Evolutionary conservation across 2,888 invertebrate genomes (phyloP), one percentile per base, ranked within the genome.

Genomic region (Adineta ricciae): DNA sequence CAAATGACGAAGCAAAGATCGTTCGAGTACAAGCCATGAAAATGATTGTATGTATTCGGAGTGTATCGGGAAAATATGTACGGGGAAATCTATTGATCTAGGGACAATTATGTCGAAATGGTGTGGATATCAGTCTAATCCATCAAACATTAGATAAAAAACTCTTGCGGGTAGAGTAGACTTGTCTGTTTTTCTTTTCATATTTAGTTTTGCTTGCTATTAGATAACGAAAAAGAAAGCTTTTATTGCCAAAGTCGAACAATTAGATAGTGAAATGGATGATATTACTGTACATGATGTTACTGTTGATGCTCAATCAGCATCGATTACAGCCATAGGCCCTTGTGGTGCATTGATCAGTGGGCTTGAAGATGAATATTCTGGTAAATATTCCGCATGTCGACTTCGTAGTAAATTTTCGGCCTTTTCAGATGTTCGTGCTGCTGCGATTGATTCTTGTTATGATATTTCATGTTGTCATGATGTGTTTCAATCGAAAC

Each of bases 361-460:
- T 41, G 73, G 73, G 24, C 41, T 78, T 21, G 73, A 78, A 78
- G 73, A 78, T 78, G 73, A 78, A 78, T 78, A 78, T 78, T 78
- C 73, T 21, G 73, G 73, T 78, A 21, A 78, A 41, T 36, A 46
- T 46, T 46, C 46, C 5, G 11, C 46, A 5, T 46, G 11, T 46
- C 4, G 14, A 64, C 14, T 9, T 64, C 3, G 4, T 64, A 27
- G n/a, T 21, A 24, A 16, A 50, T 50, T 19, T 19, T 64, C n/a
- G 14, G 11, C 27, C 11, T 64, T 64, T 64, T 5, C 41, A 78
- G 73, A 78, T 41, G 73, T 78, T 41, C 73, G 73, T 41, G 73
- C 73, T 36, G 73, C 73, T 38, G 73, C 73, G 24, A 41, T 78
- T 78, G 41, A 78, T n/a, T 78, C 73, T 36, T 78, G 73, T 41